These are phyloP conservation scores for Microcebus tavaratra DNA, from an alignment of 2,113 vertebrate genomes.

Conservation along the genomic window DNA sequence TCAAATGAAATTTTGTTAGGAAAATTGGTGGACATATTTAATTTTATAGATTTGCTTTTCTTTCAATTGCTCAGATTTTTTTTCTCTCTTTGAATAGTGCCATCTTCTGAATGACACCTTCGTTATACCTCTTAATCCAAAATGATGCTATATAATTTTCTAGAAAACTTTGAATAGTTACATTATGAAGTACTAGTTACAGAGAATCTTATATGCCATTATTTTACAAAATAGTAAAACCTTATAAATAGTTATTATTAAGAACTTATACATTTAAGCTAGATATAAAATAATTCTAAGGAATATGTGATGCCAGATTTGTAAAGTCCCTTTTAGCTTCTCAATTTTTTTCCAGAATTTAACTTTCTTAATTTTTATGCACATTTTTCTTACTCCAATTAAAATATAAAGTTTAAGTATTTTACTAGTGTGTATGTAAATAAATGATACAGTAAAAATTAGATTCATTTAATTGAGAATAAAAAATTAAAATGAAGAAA, in stretches of 20 bases:
- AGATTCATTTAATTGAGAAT: background rate
- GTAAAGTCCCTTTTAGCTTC: background rate
- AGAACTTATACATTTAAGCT: background rate
- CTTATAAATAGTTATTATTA: background rate
- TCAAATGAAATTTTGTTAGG: background rate
- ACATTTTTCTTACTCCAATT: background rate
- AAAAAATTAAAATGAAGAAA: constrained; percentile 29
- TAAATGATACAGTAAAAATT: background rate
- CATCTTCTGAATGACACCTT: constrained; percentile 57
- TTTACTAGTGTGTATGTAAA: background rate
- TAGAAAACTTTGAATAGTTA: constrained; percentile 51
- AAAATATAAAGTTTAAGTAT: background rate
- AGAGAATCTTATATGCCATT: background rate
- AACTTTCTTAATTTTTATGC: background rate
- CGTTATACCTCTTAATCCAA: constrained; percentile 61
- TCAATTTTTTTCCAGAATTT: background rate
- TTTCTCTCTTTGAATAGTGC: constrained; percentile 39
- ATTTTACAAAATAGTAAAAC: background rate
- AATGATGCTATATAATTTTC: constrained; percentile 62
- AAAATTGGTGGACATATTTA: background rate
- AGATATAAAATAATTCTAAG: constrained; percentile 20
- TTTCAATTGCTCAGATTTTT: background rate
- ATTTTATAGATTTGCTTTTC: background rate
- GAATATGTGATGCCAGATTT: background rate
- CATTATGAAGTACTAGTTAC: background rate